Evolutionary conservation across 2,797 vertebrate genomes (phyloP).

Genomic region (Vipera latastei): DNA sequence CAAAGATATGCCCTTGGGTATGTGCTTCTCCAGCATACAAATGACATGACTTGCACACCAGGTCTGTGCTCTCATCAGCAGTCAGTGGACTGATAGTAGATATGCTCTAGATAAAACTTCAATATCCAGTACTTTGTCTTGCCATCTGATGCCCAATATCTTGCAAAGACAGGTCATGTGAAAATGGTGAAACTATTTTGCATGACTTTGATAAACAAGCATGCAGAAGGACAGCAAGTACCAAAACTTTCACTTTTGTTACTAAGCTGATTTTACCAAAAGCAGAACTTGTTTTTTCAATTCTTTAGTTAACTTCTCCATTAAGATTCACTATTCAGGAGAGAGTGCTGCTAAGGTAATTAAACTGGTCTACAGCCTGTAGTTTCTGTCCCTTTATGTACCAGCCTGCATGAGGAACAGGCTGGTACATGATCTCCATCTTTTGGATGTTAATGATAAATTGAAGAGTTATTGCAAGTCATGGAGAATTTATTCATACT

Average conservation of each 20-base stretch:
- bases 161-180: not conserved
- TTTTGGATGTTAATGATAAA: not conserved
- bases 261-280: not conserved
- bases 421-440: not conserved
- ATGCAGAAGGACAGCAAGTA: not conserved
- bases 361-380: not conserved
- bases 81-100: not conserved
- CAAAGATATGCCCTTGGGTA: not conserved
- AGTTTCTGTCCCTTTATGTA: not conserved
- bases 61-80: not conserved
- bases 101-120: not conserved
- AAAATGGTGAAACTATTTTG: not conserved
- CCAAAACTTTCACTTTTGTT: not conserved
- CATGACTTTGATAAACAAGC: not conserved
- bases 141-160: not conserved
- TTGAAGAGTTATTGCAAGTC: not conserved
- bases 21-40: not conserved
- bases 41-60: not conserved
- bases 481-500: not conserved
- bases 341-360: not conserved
- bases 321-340: not conserved
- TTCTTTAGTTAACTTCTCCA: not conserved
- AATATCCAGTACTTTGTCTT: not conserved
- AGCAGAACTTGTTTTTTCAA: not conserved
- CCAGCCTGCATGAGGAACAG: not conserved